phyloP scores from a whole-genome alignment of 2,888 invertebrate genomes.

The Pyrocoelia pectoralis region DNA sequence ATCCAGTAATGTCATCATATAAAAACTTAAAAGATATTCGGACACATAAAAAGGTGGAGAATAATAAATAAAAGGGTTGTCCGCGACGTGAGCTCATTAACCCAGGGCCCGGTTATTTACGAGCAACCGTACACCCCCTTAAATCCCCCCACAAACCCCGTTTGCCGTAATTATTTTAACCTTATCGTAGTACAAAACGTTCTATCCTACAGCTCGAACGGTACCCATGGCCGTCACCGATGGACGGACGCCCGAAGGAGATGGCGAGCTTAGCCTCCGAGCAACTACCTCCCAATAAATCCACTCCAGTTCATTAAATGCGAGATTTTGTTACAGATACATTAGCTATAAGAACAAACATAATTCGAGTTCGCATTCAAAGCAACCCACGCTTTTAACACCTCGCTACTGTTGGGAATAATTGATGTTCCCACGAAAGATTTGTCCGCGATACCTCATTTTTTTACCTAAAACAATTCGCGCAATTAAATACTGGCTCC shows the following conservation, averaged over 20 bases:
- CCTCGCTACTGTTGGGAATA: slow-evolving; percentile 53
- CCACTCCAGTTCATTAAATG: slow-evolving; percentile 55
- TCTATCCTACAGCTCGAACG: slow-evolving; percentile 32
- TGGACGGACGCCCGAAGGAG: slow-evolving; percentile 40
- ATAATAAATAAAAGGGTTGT: slow-evolving; percentile 54
- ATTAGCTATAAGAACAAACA: slow-evolving; percentile 57
- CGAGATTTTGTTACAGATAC: slow-evolving; percentile 57
- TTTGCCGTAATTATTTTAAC: slow-evolving; percentile 49
- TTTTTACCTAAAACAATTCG: slow-evolving; percentile 6
- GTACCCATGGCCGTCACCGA: slow-evolving; percentile 31
- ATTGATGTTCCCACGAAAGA: slow-evolving; percentile 45
- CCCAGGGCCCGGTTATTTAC: slow-evolving; percentile 51
- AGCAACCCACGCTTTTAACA: slow-evolving; percentile 55
- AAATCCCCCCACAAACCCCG: slow-evolving; percentile 32
- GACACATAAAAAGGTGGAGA: slow-evolving; percentile 45
- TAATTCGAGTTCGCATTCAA: slow-evolving; percentile 53
- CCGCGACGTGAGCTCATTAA: slow-evolving; percentile 53
- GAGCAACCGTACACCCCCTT: slow-evolving; percentile 39
- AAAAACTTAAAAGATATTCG: slow-evolving; percentile 40
- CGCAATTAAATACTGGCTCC: not conserved
- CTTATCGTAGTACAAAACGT: slow-evolving; percentile 43
- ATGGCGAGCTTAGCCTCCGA: slow-evolving; percentile 41
- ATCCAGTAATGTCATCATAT: slow-evolving; percentile 48
- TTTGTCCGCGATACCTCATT: slow-evolving; percentile 39
- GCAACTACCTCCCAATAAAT: slow-evolving; percentile 44